Base-by-base conservation (phyloP, 2,797 vertebrate genomes). In the Clangula hyemalis region DNA sequence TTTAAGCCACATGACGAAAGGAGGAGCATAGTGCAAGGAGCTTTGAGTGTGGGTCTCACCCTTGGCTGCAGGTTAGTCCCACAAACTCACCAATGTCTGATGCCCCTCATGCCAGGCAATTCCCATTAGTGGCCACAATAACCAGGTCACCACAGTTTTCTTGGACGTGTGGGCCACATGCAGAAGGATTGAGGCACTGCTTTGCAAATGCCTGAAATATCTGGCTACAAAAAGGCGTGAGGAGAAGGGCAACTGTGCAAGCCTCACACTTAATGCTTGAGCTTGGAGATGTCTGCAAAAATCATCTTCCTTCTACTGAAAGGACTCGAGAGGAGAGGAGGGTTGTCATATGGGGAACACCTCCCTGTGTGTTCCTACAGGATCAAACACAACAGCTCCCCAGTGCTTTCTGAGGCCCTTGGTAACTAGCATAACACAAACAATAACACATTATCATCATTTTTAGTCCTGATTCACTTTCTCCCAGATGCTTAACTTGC, bases 321-420 rank as follows among this genome's bases (percentile, higher is more conserved):
- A 75, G 54, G 36, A 72, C 61, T 72, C 3, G 0, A 78, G 79
- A 83, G 74, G 24, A 39, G 66, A 93, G 66, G 66, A 89, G 70
- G 58, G 62, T 58, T 70, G 24, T 70, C 2, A 1, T 45, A 36
- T 3, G 8, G 56, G 22, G 73, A 90, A 39, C 8, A 11, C 62
- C 95, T 93, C 93, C 83, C 83, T 95, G 91, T 94, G 90, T 96
- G 91, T 94, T 96, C 93, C 68, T 93, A 57, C 77, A 77, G 77
- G 61, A 90, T 93, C 94, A 79, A 91, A 83, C 64, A 75, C 60
- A 86, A 89, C 61, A 94, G 71, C 22, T 83, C 68, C 87, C 74
- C 2, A 0, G 0, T n/a, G 80, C 28, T 71, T 93, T 68, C n/a
- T 32, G 61, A 94, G 73, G 58, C 27, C 75, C 75, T 79, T 95